Percentiles rank a stretch among this genome's conserved stretches.
Conservation (phyloP, 2,113 vertebrate species). For the Ammodytes dubius region DNA sequence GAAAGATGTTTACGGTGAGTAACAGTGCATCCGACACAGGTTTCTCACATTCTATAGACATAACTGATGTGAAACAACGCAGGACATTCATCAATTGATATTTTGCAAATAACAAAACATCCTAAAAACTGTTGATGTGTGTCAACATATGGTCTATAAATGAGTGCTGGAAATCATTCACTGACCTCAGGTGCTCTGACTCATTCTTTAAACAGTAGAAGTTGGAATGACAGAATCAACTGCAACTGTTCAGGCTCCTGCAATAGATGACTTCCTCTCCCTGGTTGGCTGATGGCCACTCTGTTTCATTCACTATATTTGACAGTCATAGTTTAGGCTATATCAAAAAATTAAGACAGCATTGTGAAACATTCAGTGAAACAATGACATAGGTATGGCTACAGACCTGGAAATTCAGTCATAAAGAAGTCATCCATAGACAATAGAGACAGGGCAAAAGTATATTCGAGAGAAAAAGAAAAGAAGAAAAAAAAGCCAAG, state of each 20-base stretch:
- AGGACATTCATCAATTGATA: background rate
- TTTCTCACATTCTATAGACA: background rate
- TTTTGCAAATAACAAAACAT: constrained; percentile 4
- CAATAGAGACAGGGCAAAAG: constrained; percentile 17
- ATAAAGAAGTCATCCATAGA: constrained; percentile 44
- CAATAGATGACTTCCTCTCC: constrained; percentile 16
- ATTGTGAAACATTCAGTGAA: constrained; percentile 26
- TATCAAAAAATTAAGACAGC: background rate
- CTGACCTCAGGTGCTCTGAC: constrained; percentile 16
- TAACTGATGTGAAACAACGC: constrained; percentile 4
- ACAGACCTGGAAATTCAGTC: constrained; percentile 55
- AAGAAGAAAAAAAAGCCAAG: background rate
- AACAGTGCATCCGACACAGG: background rate
- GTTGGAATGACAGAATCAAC: constrained; percentile 15
- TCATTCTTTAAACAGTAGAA: constrained; percentile 28
- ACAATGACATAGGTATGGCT: constrained; percentile 11
- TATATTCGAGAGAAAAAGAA: constrained; percentile 22
- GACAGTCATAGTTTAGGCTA: constrained; percentile 17
- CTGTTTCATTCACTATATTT: constrained; percentile 23
- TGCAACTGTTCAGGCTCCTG: constrained; percentile 22
- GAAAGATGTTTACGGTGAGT: background rate
- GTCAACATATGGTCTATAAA: background rate
- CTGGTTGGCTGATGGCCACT: constrained; percentile 9
- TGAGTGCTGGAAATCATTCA: constrained; percentile 6
- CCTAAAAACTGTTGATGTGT: background rate